Evolutionary conservation across 2,797 vertebrate genomes (phyloP).

Genomic region (Notolepis coatsorum): DNA sequence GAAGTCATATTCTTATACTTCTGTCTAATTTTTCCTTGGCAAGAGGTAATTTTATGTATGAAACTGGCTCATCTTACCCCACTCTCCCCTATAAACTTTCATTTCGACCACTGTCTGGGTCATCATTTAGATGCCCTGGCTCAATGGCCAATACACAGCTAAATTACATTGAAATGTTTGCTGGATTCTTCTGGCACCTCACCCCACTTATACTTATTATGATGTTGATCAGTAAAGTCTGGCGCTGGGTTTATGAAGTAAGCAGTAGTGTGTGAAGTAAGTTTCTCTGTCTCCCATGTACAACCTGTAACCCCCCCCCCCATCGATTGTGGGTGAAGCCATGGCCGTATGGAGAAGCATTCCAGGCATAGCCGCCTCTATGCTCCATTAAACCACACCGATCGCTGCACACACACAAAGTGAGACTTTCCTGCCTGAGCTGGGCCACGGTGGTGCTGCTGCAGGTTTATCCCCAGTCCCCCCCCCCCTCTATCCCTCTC

Average conservation of each 20-base stretch:
- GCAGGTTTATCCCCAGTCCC: neutral
- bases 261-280: no score
- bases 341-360: constrained; percentile 52
- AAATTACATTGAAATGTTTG: no score
- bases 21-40: neutral
- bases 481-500: no score
- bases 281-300: constrained; percentile 42
- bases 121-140: constrained; percentile 27
- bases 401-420: constrained; percentile 62
- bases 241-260: constrained; percentile 19
- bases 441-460: constrained; percentile 24
- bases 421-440: constrained; percentile 30
- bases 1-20: neutral
- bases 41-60: no score
- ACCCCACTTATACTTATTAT: neutral
- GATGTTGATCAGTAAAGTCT: constrained; percentile 43
- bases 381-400: constrained; percentile 52
- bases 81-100: no score
- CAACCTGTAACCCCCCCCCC: constrained; percentile 59
- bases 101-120: no score
- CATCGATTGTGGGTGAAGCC: no score
- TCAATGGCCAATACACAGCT: no score
- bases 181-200: neutral
- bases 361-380: constrained; percentile 56
- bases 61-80: no score